Evolutionary conservation across 2,888 invertebrate genomes (phyloP), one percentile per base, ranked within the genome.

Genomic region (Cerceris ruficornis): DNA sequence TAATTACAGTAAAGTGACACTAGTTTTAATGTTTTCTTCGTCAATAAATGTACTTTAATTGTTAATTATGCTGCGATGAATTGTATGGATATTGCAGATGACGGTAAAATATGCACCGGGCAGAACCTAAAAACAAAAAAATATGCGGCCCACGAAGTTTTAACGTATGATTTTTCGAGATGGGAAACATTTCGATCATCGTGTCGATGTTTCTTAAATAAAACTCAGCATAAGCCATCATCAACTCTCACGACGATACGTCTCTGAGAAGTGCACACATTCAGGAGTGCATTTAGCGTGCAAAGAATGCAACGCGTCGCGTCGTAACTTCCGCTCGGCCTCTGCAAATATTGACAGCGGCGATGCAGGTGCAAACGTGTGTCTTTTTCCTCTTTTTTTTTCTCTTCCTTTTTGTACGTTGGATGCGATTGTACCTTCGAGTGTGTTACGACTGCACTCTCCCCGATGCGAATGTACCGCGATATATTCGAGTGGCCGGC

Each of bases 341-440:
- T 66, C 42, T 14, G 77, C 77, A 70, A 77, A 80, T 80, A 80
- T 74, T 80, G 77, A 77, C 77, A 58, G 58, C 59, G 58, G 59
- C 62, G 62, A 60, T 59, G 69, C 77, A 77, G 71, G 60, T 68
- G 54, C 60, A 64, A 72, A 69, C 72, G 65, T 61, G 71, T 43
- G 64, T 71, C 49, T 49, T 11, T 50, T 11, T 8, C 46, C 46
- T 11, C 43, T n/a, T n/a, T 28, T 28, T 28, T 28, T 28, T 28
- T 28, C 11, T 41, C 9, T 15, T 7, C 54, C 7, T n/a, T 54
- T 54, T n/a, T 54, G n/a, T 54, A 7, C 14, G 15, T 54, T 49
- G 42, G 6, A 46, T 52, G n/a, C 69, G 39, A 46, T 50, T 43
- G 50, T 58, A 59, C 58, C 58, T 52, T 15, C 46, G 15, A 11